phyloP scores from a whole-genome alignment of 1,140 invertebrate species.

The Anagrus nilaparvatae region DNA sequence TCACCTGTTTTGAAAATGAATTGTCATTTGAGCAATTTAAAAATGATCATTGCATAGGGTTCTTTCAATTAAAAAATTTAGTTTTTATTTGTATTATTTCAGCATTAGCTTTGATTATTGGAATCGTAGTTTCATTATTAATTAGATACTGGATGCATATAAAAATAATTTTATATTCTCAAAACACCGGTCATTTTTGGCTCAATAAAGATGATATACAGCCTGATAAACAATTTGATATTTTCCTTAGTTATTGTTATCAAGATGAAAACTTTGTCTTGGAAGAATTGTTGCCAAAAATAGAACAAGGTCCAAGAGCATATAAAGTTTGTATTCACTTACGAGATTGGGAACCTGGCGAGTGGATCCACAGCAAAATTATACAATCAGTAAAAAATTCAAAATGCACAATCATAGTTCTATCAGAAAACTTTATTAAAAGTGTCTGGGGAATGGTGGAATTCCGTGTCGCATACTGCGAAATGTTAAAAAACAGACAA shows the following conservation, averaged over 20 bases:
- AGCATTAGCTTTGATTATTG: too few relatives aligned
- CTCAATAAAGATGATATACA: too few relatives aligned
- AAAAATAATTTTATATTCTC: too few relatives aligned
- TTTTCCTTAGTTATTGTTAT: slow-evolving; percentile 79
- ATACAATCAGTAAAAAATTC: slow-evolving; percentile 74
- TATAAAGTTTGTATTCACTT: slow-evolving; percentile 68
- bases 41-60: too few relatives aligned
- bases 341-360: slow-evolving; percentile 69
- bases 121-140: too few relatives aligned
- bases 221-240: slow-evolving; percentile 75
- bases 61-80: too few relatives aligned
- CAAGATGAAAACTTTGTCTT: slow-evolving; percentile 68
- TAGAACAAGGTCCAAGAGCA: slow-evolving; percentile 49
- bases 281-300: slow-evolving; percentile 51
- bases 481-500: slow-evolving; percentile 60
- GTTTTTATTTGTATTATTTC: too few relatives aligned
- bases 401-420: slow-evolving; percentile 67
- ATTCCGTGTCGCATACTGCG: slow-evolving; percentile 67
- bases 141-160: too few relatives aligned
- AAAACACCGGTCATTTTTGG: too few relatives aligned
- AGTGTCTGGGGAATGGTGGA: slow-evolving; percentile 83
- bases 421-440: slow-evolving; percentile 71
- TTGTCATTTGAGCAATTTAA: too few relatives aligned
- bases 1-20: too few relatives aligned
- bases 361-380: too few relatives aligned